A percentile compares a stretch with the other conserved stretches of the same genome.
Evolutionary conservation across 2,113 vertebrate genomes (phyloP).

Genomic region (Plecotus auritus): DNA sequence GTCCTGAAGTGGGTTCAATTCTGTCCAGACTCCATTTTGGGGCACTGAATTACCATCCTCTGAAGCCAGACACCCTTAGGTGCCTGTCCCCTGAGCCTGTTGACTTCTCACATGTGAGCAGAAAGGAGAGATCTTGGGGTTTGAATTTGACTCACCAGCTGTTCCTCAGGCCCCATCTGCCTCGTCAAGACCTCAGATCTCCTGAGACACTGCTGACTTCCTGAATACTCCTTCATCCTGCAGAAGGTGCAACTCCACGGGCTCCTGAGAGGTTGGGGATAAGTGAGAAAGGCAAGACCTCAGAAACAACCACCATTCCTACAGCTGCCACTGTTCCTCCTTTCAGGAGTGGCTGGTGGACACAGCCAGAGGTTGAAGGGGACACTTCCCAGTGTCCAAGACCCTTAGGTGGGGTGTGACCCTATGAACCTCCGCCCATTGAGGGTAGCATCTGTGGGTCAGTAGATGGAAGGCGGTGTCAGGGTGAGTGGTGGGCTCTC

Average conservation of each 20-base stretch:
- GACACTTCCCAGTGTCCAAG: neutral
- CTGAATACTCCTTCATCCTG: neutral
- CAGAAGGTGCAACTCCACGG: slow-evolving; percentile 60
- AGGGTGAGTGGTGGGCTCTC: neutral
- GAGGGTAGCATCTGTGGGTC: neutral
- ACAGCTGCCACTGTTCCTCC: neutral
- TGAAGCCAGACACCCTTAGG: neutral
- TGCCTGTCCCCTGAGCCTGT: no score
- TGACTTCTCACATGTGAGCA: neutral
- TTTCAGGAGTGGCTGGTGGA: neutral
- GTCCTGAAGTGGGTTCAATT: accelerated
- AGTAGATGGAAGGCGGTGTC: accelerated
- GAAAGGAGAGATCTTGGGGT: neutral
- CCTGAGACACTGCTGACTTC: neutral
- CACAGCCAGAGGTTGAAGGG: neutral
- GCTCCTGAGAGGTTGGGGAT: neutral
- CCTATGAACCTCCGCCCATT: neutral
- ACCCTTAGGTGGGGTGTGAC: no score
- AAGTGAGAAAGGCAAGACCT: neutral
- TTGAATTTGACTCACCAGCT: slow-evolving; percentile 13
- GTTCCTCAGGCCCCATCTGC: neutral
- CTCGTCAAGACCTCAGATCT: neutral
- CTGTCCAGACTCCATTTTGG: neutral
- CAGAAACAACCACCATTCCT: accelerated
- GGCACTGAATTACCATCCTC: neutral